phyloP scores from a whole-genome alignment of 2,797 vertebrate genomes.

The Neosilurus hyrtlii region DNA sequence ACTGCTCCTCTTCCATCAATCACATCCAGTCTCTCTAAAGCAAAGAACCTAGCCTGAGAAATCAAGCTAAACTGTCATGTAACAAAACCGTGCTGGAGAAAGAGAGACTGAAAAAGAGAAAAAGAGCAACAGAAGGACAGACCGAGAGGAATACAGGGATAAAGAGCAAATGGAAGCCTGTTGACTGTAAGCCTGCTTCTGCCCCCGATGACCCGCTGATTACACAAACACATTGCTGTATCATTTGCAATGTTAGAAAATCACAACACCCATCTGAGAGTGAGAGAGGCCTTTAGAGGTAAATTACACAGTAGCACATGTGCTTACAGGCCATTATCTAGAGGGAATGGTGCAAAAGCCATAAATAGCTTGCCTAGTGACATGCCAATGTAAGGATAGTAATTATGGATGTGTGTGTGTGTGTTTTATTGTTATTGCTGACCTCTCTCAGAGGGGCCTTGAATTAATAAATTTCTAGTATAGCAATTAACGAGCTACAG shows the following conservation, averaged over 20 bases:
- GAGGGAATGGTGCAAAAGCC: conserved; percentile 30
- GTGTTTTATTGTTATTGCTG: background rate
- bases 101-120: background rate
- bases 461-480: background rate
- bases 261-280: conserved; percentile 42
- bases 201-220: conserved; percentile 38
- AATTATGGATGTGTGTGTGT: conserved; percentile 2
- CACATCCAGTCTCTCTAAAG: background rate
- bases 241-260: conserved; percentile 46
- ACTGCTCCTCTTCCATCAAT: background rate
- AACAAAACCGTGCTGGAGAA: background rate
- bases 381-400: conserved; percentile 7
- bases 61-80: background rate
- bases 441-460: background rate
- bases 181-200: conserved; percentile 20
- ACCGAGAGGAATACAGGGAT: conserved; percentile 9
- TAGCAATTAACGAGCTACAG: background rate
- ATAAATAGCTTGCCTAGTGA: conserved; percentile 41
- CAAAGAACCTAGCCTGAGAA: background rate
- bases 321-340: conserved; percentile 36
- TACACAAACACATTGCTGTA: conserved; percentile 25
- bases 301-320: conserved; percentile 45
- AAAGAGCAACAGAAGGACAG: background rate
- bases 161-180: conserved; percentile 28
- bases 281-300: conserved; percentile 42